Base-by-base conservation (phyloP, 1,140 invertebrate genomes). In the Aphaenogaster rudis region DNA sequence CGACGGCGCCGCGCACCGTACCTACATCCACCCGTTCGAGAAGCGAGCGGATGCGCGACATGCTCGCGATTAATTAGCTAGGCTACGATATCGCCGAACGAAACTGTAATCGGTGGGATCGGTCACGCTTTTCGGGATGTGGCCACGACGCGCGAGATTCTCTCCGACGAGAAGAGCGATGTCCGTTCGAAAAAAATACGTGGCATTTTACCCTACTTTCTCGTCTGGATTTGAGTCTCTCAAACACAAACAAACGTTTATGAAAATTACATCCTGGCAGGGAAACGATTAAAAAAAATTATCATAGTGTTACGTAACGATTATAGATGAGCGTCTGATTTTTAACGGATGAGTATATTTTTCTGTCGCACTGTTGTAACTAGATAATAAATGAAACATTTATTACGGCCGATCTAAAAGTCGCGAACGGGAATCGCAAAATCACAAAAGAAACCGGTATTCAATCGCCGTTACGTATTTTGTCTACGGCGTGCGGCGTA, bases 61-160 rank as follows among this genome's bases (percentile, higher is more conserved):
- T 92, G 91, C 90, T 82, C 88, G 88, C 92, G 93, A 95, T 95
- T 95, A 95, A 95, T 95, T 95, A 95, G 93, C 92, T 90, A 77
- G 50, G 85, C 54, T 81, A 87, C 88, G 88, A 92, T 93, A 93
- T 93, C 89, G 79, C 42, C 84, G 66, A 69, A 87, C 88, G 71
- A 90, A 92, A 92, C 82, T 86, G 90, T 87, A 91, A 93, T 93
- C 91, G 80, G 82, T 69, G 69, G 69, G 87, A 94, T 93, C 92
- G 88, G 92, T 94, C 94, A 95, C 93, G 94, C 91, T 92, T 93
- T 94, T 93, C 72, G 77, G 67, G 42, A 90, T 77, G 28, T 67
- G 59, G 11, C 86, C 69, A 86, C 69, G 89, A 86, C 36, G 69
- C 63, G 67, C 86, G 77, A 86, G 13, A 52, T 86, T 50, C 57